Evolutionary conservation across 2,113 vertebrate genomes (phyloP), one percentile per base, ranked within the genome.

Genomic region (Todiramphus chloris): DNA sequence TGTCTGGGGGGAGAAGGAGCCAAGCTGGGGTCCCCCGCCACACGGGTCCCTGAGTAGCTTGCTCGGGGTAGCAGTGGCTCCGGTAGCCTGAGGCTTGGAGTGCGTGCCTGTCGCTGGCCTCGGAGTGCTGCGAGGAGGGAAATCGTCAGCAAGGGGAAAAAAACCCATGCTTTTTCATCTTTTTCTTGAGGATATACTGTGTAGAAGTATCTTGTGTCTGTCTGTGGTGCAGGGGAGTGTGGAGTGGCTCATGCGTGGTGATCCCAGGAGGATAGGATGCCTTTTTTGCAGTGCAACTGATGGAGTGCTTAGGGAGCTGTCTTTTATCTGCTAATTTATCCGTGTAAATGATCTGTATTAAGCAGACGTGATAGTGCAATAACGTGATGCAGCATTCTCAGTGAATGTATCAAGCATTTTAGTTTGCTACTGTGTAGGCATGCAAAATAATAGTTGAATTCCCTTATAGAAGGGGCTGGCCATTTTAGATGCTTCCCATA

Each of bases 91-190:
- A n/a, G 18, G 37, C 20, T 20, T 17, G 27, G 23, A 7, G 6
- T 1, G 83, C 37, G 35, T 5, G 16, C 35, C 10, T 15, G 12
- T 25, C 37, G 16, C 60, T 53, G 50, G 43, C 44, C 43, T 44
- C 44, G 48, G 58, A 5, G 31, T 46, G 58, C 83, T 51, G 6
- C 50, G 56, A 24, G 43, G 35, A n/a, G 46, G 28, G 35, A 44
- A 6, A 41, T 6, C 2, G 6, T 16, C 10, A 13, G 13, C 35
- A 55, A 33, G 48, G 16, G 27, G 39, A 51, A 44, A 44, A 43
- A 12, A 10, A 0, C 2, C 5, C 4, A 4, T 27, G 25, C 21
- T 7, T 63, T 5, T 11, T 16, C 13, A 24, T 28, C 1, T 13
- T 2, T 14, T 19, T 56, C 3, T 28, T 14, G 50, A 25, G 27